Evolutionary conservation across 23 tunicate species (phyloP).

Genomic region (Styela clava): DNA sequence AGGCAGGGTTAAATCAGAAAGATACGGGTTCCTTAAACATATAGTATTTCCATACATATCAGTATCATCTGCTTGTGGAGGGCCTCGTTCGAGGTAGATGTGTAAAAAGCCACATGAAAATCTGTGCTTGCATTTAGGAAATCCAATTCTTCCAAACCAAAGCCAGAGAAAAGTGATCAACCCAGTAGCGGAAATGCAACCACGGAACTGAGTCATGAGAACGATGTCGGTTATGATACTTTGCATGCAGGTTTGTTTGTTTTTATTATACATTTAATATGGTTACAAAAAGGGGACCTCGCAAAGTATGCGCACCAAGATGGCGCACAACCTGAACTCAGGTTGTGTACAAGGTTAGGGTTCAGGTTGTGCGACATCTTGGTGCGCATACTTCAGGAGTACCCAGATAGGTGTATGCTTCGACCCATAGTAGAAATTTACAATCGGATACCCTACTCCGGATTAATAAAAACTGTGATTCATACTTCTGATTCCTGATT

Average conservation of each 20-base stretch:
- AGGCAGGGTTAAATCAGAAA: too few relatives aligned
- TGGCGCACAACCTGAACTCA: too few relatives aligned
- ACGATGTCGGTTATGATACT: neutral
- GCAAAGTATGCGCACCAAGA: too few relatives aligned
- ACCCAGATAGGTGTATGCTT: neutral
- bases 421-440: too few relatives aligned
- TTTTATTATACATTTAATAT: neutral
- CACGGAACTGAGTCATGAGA: neutral
- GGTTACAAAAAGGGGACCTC: neutral
- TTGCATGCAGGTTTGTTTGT: neutral
- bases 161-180: neutral
- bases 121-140: neutral
- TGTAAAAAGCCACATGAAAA: neutral
- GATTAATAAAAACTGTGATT: too few relatives aligned
- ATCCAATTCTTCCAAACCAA: neutral
- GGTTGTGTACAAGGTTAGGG: too few relatives aligned
- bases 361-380: too few relatives aligned
- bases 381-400: neutral
- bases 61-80: too few relatives aligned
- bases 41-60: too few relatives aligned
- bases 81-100: neutral
- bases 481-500: too few relatives aligned
- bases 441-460: too few relatives aligned
- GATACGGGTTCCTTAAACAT: too few relatives aligned
- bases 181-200: neutral